Conservation (phyloP, 2,797 vertebrate genomes). For the Tokudaia tokunoshimensis region DNA sequence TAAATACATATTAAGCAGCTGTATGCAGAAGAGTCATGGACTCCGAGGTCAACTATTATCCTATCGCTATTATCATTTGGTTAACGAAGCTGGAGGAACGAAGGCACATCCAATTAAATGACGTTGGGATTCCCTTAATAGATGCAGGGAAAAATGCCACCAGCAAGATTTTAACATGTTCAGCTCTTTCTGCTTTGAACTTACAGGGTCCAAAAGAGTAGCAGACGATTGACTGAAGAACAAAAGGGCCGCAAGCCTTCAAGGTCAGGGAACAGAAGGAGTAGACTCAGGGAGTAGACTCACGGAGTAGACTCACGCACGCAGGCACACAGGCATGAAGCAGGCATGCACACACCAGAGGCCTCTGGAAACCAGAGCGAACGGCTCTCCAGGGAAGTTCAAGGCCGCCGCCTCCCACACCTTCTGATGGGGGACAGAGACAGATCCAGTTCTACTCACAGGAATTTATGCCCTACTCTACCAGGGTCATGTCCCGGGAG, state of each 20-base stretch:
- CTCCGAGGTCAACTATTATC: not conserved
- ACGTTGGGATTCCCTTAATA: not conserved
- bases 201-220: not conserved
- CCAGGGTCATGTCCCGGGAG: not conserved
- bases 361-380: not conserved
- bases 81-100: not conserved
- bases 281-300: not conserved
- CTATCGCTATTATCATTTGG: not conserved
- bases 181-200: not conserved
- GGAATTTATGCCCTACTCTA: not conserved
- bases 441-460: not conserved
- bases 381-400: not conserved
- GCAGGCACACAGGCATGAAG: accelerated
- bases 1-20: not conserved
- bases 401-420: not conserved
- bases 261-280: not conserved
- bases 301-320: not conserved
- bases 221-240: not conserved
- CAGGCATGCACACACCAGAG: not conserved
- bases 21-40: not conserved
- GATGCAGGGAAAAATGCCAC: not conserved
- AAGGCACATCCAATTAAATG: not conserved
- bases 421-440: not conserved
- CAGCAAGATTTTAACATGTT: not conserved
- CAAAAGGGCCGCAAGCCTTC: not conserved